These are phyloP conservation scores for Ectropis grisescens DNA, from an alignment of 1,140 invertebrate species.

Conservation along the genomic window DNA sequence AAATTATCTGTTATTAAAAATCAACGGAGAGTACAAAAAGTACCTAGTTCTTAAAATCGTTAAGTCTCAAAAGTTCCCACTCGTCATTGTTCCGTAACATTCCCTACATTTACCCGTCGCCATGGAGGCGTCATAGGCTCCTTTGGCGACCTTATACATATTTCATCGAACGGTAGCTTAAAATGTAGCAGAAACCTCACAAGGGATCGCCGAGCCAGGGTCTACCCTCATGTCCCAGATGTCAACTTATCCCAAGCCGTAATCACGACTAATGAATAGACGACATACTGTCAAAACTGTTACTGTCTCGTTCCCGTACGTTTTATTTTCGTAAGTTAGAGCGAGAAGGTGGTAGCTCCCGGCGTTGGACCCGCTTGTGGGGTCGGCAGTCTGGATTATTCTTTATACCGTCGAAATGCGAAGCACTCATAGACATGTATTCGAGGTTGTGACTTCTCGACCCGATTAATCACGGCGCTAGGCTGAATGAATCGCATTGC, in stretches of 20 bases:
- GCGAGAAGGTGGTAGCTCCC: slow-evolving; percentile 27
- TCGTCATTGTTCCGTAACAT: too few species aligned
- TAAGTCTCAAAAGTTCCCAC: too few species aligned
- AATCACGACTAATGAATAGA: slow-evolving; percentile 66
- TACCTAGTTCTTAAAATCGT: too few species aligned
- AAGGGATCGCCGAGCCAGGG: slow-evolving; percentile 44
- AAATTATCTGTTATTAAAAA: too few species aligned
- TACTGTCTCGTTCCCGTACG: slow-evolving; percentile 37
- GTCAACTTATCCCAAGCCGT: slow-evolving; percentile 57
- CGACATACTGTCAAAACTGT: slow-evolving; percentile 38
- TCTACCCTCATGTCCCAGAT: slow-evolving; percentile 40
- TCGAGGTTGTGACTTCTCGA: slow-evolving; percentile 53
- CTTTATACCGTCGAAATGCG: slow-evolving; percentile 59
- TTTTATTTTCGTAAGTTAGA: slow-evolving; percentile 23
- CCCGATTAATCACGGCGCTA: slow-evolving; percentile 47
- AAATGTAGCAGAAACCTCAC: slow-evolving; percentile 51
- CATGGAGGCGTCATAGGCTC: too few species aligned
- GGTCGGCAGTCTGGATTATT: slow-evolving; percentile 54
- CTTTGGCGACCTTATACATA: slow-evolving; percentile 8
- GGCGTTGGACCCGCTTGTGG: slow-evolving; percentile 30
- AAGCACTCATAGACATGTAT: slow-evolving; percentile 54
- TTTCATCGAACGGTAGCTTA: slow-evolving; percentile 40
- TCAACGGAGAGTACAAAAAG: too few species aligned
- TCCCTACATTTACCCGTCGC: too few species aligned
- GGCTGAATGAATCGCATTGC: slow-evolving; percentile 36